These are phyloP conservation scores for Drosophila paranaensis DNA, from an alignment of 2,888 invertebrate species.

Conservation along the genomic window DNA sequence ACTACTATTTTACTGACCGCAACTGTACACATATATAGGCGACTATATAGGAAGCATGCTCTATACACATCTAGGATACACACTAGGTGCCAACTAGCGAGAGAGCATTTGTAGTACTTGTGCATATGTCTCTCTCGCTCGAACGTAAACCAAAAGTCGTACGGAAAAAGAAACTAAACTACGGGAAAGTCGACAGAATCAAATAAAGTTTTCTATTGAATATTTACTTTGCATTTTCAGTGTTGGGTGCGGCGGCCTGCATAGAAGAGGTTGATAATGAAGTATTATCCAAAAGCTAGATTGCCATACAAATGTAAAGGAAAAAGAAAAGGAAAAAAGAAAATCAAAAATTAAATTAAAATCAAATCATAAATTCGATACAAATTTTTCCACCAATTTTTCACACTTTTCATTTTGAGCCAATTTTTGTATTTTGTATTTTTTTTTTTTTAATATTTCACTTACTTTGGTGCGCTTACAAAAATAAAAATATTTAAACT, in stretches of 20 bases:
- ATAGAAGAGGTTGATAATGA: conserved; percentile 85
- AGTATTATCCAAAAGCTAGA: conserved; percentile 88
- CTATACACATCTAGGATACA: conserved; percentile 16
- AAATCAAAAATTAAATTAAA: conserved; percentile 72
- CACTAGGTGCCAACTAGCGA: conserved; percentile 31
- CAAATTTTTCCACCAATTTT: conserved; percentile 13
- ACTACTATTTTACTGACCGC: too few relatives aligned
- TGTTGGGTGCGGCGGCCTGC: conserved; percentile 86
- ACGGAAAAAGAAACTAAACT: conserved; percentile 31
- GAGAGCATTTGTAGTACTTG: conserved; percentile 32
- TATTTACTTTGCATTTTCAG: conserved; percentile 88
- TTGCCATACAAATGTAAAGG: conserved; percentile 85
- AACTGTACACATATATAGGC: too few relatives aligned
- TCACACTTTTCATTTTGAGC: conserved; percentile 37
- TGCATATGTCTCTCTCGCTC: conserved; percentile 38
- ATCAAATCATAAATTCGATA: conserved; percentile 31
- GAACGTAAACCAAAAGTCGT: conserved; percentile 10
- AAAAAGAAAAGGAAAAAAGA: conserved; percentile 60
- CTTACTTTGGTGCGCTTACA: conserved; percentile 70
- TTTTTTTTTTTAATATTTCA: conserved; percentile 34
- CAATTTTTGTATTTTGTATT: conserved; percentile 58
- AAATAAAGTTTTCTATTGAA: conserved; percentile 82
- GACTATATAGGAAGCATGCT: conserved; percentile 35
- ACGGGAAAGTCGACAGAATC: conserved; percentile 48
- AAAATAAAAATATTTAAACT: conserved; percentile 43